Evolutionary conservation across 2,797 vertebrate species (phyloP).

Genomic region (Darevskia mixta): DNA sequence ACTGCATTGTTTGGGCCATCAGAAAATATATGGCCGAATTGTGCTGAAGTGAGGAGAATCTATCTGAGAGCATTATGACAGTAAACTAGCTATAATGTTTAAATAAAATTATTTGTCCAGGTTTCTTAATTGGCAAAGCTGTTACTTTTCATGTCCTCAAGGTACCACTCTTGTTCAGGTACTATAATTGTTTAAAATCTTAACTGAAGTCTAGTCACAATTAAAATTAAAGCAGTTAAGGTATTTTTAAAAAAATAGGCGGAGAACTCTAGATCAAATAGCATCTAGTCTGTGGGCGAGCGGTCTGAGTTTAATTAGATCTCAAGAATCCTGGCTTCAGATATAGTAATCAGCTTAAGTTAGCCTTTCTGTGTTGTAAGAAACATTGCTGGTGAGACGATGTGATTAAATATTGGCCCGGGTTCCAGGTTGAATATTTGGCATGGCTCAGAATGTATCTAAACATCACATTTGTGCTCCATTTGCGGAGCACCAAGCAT

Average conservation of each 20-base stretch:
- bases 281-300: not conserved
- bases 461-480: slow-evolving; percentile 8
- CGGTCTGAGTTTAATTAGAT: not conserved
- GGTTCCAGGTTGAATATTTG: not conserved
- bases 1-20: too few species aligned
- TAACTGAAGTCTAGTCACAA: not conserved
- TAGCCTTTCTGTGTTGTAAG: not conserved
- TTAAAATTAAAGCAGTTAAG: not conserved
- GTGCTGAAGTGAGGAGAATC: too few species aligned
- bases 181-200: not conserved
- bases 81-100: not conserved
- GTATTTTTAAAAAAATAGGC: not conserved
- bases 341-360: not conserved
- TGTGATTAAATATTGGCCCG: not conserved
- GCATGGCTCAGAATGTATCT: not conserved
- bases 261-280: not conserved
- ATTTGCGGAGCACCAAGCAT: not conserved
- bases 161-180: not conserved
- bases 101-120: not conserved
- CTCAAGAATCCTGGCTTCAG: not conserved
- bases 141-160: not conserved
- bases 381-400: not conserved
- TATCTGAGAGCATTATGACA: too few species aligned
- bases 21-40: too few species aligned
- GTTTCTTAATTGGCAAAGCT: not conserved